Base-by-base conservation (phyloP, 2,113 vertebrate species). In the Nibea albiflora region DNA sequence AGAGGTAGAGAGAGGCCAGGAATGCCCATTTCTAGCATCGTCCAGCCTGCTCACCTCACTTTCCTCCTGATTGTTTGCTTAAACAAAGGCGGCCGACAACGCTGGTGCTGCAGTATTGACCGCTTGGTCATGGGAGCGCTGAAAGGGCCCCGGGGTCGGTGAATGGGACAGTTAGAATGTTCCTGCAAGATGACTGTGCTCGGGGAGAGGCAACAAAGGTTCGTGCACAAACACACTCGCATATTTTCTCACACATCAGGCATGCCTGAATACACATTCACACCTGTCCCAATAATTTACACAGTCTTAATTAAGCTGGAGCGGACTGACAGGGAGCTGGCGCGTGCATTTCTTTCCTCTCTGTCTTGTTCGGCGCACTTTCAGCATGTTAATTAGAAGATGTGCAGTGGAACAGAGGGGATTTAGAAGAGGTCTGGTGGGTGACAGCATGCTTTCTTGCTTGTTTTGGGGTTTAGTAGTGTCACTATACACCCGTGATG, bases 11-110 rank as follows among this genome's bases (percentile, higher is more conserved):
- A 74, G 71, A 82, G 83, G 88, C 85, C 86, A 63, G 85, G 93
- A 90, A 76, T 84, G 81, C 90, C 78, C 88, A 74, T 88, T 96
- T 96, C 95, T 94, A 93, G 93, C 85, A 94, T 84, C 73, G 85
- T 95, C 95, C 92, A 84, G 74, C 74, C 73, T 64, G 70, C 75
- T 26, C 67, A 78, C 88, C 78, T 90, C 85, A 77, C 88, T 84
- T 86, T 92, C 88, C 79, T 84, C 86, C 82, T 86, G 90, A 94
- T 95, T 95, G 94, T 95, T 91, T 80, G 66, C 35, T 53, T 60
- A 26, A 60, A 95, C 94, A 95, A 95, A 94, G 88, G 87, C 66
- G 26, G 47, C 76, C 61, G 76, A 87, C 88, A 92, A 81, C 73
- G 86, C 89, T 88, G 89, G 87, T 87, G 89, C 80, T 88, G 92